These are phyloP conservation scores for Cosmorhoe ocellata DNA, from an alignment of 2,888 invertebrate genomes.

Conservation along the genomic window DNA sequence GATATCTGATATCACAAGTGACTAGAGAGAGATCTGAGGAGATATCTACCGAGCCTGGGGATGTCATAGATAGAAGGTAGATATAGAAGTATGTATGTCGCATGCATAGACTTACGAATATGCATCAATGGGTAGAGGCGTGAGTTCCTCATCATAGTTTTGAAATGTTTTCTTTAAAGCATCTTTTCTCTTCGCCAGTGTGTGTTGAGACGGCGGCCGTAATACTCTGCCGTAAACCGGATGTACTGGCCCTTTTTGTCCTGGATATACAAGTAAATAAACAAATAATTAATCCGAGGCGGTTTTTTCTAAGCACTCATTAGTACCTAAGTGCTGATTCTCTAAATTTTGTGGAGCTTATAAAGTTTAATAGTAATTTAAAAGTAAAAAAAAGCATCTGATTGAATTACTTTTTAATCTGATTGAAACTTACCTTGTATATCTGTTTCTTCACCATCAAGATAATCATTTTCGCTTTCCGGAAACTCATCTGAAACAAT, in stretches of 20 bases:
- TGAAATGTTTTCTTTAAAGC: slow-evolving; percentile 45
- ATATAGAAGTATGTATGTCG: no score
- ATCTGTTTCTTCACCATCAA: slow-evolving; percentile 18
- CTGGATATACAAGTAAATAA: slow-evolving; percentile 35
- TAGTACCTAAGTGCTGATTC: no score
- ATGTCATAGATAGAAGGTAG: no score
- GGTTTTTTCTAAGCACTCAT: no score
- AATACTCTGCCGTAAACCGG: slow-evolving; percentile 59
- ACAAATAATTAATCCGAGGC: no score
- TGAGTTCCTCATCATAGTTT: slow-evolving; percentile 51
- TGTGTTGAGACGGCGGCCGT: slow-evolving; percentile 36
- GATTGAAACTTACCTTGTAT: slow-evolving; percentile 37
- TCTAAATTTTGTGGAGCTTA: no score
- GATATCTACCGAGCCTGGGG: no score
- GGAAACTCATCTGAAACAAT: slow-evolving; percentile 50
- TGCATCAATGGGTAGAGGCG: slow-evolving; percentile 65
- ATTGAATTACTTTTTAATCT: no score
- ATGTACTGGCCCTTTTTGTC: slow-evolving; percentile 48
- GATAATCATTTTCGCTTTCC: slow-evolving; percentile 36
- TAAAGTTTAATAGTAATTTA: no score
- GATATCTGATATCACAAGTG: no score
- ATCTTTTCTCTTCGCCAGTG: slow-evolving; percentile 43
- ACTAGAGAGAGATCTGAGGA: no score
- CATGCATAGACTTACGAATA: slow-evolving; percentile 54
- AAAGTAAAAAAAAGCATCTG: no score